Conservation (phyloP, 2,113 vertebrate genomes). For the Crotalus tigris region DNA sequence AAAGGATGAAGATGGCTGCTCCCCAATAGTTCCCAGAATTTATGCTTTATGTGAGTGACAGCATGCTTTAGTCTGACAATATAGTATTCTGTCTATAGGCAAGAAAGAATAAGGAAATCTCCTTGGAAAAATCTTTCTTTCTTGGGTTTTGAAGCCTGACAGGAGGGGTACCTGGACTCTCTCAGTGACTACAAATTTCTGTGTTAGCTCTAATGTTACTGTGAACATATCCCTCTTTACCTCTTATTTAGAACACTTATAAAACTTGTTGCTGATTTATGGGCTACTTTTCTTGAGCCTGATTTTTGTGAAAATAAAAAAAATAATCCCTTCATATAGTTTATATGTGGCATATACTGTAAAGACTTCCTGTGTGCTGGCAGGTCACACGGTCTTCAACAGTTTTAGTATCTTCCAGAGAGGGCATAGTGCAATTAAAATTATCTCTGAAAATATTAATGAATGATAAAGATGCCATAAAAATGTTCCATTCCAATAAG, state of each 20-base stretch:
- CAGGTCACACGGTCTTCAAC: conserved; percentile 25
- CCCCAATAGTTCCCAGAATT: background rate
- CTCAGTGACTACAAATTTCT: background rate
- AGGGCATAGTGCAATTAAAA: conserved; percentile 37
- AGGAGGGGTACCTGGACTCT: background rate
- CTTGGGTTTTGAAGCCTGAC: background rate
- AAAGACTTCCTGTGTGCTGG: conserved; percentile 2
- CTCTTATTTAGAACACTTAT: background rate
- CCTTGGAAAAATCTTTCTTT: background rate
- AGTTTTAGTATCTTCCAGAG: conserved; percentile 23
- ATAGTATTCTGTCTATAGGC: background rate
- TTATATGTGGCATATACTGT: background rate
- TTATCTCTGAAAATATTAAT: conserved; percentile 32
- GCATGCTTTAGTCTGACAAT: background rate
- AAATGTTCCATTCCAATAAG: conserved; percentile 46
- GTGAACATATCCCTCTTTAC: background rate
- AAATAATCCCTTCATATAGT: conserved; percentile 26
- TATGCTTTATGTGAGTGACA: background rate
- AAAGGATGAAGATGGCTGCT: background rate
- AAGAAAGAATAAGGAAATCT: background rate
- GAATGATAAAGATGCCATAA: conserved; percentile 37
- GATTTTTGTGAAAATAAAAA: background rate
- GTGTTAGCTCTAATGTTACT: background rate
- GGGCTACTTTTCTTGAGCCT: background rate
- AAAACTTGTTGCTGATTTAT: background rate